phyloP scores from a whole-genome alignment of 92 coral and sea anemone genomes.

The Heliopora coerulea region DNA sequence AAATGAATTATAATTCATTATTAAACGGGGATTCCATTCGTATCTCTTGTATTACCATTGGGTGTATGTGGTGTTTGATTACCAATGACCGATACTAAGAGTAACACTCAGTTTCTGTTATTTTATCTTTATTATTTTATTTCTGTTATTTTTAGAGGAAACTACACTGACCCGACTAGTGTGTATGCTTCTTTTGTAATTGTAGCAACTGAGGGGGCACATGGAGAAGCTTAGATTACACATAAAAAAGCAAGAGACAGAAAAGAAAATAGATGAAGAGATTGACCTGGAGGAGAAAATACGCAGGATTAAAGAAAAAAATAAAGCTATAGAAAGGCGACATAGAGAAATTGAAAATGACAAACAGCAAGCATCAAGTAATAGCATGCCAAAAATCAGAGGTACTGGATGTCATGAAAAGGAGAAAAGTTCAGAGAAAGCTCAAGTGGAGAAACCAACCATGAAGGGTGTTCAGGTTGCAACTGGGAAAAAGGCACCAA shows the following conservation, averaged over 20 bases:
- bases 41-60: no score
- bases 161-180: no score
- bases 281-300: constrained; percentile 76
- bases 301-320: constrained; percentile 69
- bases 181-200: no score
- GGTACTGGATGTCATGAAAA: constrained; percentile 56
- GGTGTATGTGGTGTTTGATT: no score
- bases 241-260: background rate
- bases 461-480: constrained; percentile 9
- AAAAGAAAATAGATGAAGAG: background rate
- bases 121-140: no score
- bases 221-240: background rate
- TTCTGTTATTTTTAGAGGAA: no score
- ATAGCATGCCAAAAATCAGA: background rate
- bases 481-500: background rate
- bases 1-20: no score
- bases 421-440: constrained; percentile 12
- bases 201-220: no score
- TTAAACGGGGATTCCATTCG: no score
- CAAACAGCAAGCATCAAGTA: constrained; percentile 55
- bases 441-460: constrained; percentile 28
- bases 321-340: constrained; percentile 72
- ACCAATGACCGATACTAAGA: no score
- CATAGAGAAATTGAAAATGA: constrained; percentile 89
- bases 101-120: no score